Evolutionary conservation across 2,113 vertebrate species (phyloP).

Genomic region (Lycaon pictus): DNA sequence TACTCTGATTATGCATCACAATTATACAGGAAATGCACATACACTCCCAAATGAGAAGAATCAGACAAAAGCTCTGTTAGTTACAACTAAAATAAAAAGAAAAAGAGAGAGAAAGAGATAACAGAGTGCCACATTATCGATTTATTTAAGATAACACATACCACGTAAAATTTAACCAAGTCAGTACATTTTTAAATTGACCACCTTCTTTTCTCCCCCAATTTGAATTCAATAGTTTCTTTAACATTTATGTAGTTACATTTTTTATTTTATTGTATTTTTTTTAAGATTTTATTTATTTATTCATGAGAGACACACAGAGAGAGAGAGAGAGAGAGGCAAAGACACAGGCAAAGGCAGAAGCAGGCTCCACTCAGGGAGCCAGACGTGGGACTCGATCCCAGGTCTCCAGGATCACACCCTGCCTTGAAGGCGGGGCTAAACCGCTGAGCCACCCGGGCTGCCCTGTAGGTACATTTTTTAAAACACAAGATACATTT

Average conservation of each 20-base stretch:
- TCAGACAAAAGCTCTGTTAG: background rate
- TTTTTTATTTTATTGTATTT: background rate
- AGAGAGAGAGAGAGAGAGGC: too few relatives aligned
- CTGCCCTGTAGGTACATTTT: background rate
- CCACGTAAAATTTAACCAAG: background rate
- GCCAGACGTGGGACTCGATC: too few relatives aligned
- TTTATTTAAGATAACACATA: background rate
- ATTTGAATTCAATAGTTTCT: background rate
- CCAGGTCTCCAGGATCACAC: too few relatives aligned
- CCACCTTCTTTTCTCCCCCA: fast-evolving
- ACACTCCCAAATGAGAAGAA: background rate
- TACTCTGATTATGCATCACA: background rate
- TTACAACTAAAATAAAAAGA: background rate
- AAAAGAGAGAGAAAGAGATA: background rate
- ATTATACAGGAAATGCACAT: conserved; percentile 1
- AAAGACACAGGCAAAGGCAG: too few relatives aligned
- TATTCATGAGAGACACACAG: too few relatives aligned
- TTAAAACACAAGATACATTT: background rate
- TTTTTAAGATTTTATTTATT: too few relatives aligned
- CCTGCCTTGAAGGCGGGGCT: too few relatives aligned
- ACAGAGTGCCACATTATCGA: background rate
- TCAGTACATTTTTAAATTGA: background rate
- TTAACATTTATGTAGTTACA: background rate
- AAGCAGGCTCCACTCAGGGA: too few relatives aligned
- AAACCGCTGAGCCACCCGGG: too few relatives aligned